Evolutionary conservation across 2,113 vertebrate species (phyloP).

Genomic region (Mirza zaza): DNA sequence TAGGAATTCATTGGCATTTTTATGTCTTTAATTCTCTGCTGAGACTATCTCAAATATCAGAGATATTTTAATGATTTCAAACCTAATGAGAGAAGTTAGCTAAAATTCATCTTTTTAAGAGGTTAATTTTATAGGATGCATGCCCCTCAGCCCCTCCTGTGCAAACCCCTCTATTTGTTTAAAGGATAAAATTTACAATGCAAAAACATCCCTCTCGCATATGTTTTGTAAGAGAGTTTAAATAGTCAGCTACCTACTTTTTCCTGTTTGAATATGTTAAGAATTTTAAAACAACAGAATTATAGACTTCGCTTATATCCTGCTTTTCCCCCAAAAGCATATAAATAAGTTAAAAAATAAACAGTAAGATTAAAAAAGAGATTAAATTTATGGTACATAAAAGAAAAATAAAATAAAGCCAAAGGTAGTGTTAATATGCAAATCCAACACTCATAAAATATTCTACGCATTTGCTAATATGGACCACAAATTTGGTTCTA

Average conservation of each 20-base stretch:
- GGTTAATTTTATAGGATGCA: not conserved
- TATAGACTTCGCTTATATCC: not conserved
- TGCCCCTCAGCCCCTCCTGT: not conserved
- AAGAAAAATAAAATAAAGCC: conserved; percentile 32
- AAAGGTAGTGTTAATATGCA: conserved; percentile 48
- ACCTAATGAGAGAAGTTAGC: not conserved
- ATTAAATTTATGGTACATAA: not conserved
- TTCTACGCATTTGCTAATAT: conserved; percentile 53
- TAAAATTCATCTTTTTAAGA: not conserved
- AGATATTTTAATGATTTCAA: not conserved
- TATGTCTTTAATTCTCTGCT: not conserved
- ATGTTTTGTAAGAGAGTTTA: not conserved
- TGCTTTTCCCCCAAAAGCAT: not conserved
- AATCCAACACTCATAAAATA: conserved; percentile 39
- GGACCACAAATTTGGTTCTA: conserved; percentile 53
- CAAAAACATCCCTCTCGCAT: not conserved
- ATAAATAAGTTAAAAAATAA: conserved; percentile 46
- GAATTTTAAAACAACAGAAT: conserved; percentile 7
- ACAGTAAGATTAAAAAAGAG: not conserved
- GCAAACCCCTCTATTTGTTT: not conserved
- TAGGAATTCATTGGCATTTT: not conserved
- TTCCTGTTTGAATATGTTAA: conserved; percentile 3
- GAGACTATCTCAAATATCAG: not conserved
- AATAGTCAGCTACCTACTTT: not conserved
- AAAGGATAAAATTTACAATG: not conserved